Evolutionary conservation across 1,140 invertebrate species (phyloP), one percentile per base, ranked within the genome.

Genomic region (Bombus superbus): DNA sequence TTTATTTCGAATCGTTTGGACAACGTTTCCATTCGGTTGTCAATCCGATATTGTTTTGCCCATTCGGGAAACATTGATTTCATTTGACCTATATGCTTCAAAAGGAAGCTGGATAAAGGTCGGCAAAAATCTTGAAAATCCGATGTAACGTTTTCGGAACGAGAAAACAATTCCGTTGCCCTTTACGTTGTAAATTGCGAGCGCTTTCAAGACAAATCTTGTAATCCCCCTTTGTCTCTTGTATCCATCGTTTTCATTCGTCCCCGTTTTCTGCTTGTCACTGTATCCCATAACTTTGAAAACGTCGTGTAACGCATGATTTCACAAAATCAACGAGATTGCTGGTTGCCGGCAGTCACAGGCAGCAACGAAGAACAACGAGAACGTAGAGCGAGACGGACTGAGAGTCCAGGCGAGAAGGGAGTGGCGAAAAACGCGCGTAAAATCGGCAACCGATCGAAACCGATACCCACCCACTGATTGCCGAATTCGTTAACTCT

Each of bases 401-500:
- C 0, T 0, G 22, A 9, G 11, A 6, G 18, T 6, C 15, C 47
- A 18, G 2, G 47, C 1, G 47, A 5, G 22, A 38, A 15, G 25
- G 86, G 81, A 38, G 42, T 2, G 71, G 64, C 68, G 87, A 85
- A 79, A 91, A 89, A 85, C 76, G 83, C 74, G 79, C 75, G 74
- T 75, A 44, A 89, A 86, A 87, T 90, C 84, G 87, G 72, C 68
- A 62, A 62, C 35, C 73, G 86, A 87, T 90, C 68, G 91, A 89
- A 92, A 93, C 90, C 89, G 93, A 94, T 93, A 92, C 83, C 68
- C 86, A 80, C 91, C 68, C 86, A 80, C 91, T 94, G 93, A 94
- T 93, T 92, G 91, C 83, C 89, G 87, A 93, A 93, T 93, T 92
- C 91, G 92, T 92, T 92, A 92, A 92, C 83, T 89, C 87, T 92